Evolutionary conservation across 2,888 invertebrate species (phyloP), one percentile per base, ranked within the genome.

Genomic region (Meandrusa payeni): DNA sequence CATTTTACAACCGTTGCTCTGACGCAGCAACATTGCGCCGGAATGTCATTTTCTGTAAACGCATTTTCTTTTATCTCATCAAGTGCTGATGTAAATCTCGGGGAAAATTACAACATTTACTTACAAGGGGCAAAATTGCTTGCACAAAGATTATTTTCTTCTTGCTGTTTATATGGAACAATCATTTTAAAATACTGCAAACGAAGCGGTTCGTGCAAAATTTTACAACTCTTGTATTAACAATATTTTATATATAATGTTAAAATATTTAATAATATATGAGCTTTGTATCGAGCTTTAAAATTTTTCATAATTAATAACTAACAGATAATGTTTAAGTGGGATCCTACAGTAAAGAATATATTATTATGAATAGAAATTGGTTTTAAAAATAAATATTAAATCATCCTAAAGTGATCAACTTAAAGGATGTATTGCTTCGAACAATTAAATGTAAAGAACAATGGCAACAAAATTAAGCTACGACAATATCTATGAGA

Each of bases 71-170:
- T 29, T 36, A 29, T 36, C 15, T 13, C 4, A 36, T 11, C 31
- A 24, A 28, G 28, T 22, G 34, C 34, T 17, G 41, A 41, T 36
- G 28, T 23, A 41, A 41, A 36, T 34, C 41, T 28, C 28, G 7
- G 20, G 10, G 33, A 42, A 42, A n/a, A 36, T 36, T 36, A 36
- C 17, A 13, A 36, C 26, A n/a, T 41, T 27, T 28, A 20, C 26
- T 41, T 26, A 26, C 22, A 13, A 15, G 15, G 7, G 17, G 28
- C 34, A 23, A 28, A 22, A 20, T n/a, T 33, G 20, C 22, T 39
- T 22, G 27, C 12, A 34, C 15, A 10, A 15, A 22, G 28, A 41
- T 36, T 23, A 31, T 41, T 41, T 41, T 34, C 34, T 41, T 5
- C 22, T 20, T 20, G 9, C 22, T 19, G 19, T 7, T 37, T 19